These are phyloP conservation scores for Macrosteles quadrilineatus DNA, from an alignment of 1,140 invertebrate genomes.

Conservation along the genomic window DNA sequence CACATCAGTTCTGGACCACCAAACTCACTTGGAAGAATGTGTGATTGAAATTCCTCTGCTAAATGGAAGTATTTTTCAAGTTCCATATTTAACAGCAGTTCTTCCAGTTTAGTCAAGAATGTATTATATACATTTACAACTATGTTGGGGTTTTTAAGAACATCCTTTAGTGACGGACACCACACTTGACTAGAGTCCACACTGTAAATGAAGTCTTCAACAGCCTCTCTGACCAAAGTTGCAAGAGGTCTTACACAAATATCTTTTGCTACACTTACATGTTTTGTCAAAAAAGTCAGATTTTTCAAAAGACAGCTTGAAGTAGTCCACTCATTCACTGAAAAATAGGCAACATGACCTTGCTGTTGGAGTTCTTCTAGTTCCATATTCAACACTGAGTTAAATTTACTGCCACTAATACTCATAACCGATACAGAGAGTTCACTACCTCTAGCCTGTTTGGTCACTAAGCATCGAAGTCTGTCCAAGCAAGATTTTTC, in stretches of 20 bases:
- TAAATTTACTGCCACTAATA: not conserved
- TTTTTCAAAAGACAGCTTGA: not conserved
- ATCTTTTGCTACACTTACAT: not conserved
- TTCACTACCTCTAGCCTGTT: not conserved
- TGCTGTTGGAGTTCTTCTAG: not conserved
- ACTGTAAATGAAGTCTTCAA: slow-evolving; percentile 6
- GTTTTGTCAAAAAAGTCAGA: not conserved
- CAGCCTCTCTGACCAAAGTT: not conserved
- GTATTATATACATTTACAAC: not conserved
- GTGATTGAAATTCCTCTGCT: not conserved
- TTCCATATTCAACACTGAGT: not conserved
- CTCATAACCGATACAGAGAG: slow-evolving; percentile 29
- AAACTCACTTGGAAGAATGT: not conserved
- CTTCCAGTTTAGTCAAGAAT: not conserved
- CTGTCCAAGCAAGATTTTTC: slow-evolving; percentile 13
- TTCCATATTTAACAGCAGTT: not conserved
- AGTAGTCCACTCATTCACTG: not conserved
- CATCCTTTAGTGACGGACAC: not conserved
- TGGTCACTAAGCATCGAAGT: slow-evolving; percentile 4
- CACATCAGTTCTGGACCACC: not conserved
- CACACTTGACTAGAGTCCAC: not conserved
- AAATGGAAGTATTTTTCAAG: slow-evolving; percentile 3
- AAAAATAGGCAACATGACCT: not conserved
- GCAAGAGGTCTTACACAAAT: not conserved
- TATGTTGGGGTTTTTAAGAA: not conserved